Conservation (phyloP, 2,113 vertebrate genomes). For the Apaloderma vittatum region DNA sequence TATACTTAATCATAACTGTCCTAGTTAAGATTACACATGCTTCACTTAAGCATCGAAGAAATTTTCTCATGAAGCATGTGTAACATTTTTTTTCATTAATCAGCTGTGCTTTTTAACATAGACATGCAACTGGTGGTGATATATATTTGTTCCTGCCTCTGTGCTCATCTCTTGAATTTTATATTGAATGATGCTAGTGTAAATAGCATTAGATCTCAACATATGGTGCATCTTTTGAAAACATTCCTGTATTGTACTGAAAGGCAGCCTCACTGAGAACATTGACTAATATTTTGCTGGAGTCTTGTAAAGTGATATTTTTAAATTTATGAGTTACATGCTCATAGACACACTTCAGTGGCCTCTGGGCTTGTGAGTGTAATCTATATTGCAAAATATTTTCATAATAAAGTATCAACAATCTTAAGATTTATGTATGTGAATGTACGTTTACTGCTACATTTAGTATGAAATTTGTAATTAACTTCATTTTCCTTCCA, state of each 20-base stretch:
- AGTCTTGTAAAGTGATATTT: not conserved
- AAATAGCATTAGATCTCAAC: not conserved
- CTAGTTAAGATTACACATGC: not conserved
- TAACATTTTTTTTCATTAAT: not conserved
- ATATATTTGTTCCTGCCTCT: not conserved
- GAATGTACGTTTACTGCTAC: not conserved
- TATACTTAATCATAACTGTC: not conserved
- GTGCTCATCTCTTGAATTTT: not conserved
- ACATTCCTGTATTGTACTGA: not conserved
- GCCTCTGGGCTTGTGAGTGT: not conserved
- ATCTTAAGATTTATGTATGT: not conserved
- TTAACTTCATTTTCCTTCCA: not conserved
- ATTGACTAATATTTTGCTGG: not conserved
- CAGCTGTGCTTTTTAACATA: not conserved
- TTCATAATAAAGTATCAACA: not conserved
- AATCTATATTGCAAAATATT: not conserved
- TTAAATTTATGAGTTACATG: not conserved
- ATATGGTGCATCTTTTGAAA: not conserved
- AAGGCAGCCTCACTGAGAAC: not conserved
- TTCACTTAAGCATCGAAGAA: not conserved
- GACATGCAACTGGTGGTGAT: not conserved
- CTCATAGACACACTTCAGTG: not conserved
- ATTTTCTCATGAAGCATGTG: not conserved
- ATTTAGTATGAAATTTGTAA: not conserved
- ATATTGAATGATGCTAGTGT: not conserved